Evolutionary conservation across 2,888 invertebrate genomes (phyloP).

Genomic region (Frankliniella intonsa): DNA sequence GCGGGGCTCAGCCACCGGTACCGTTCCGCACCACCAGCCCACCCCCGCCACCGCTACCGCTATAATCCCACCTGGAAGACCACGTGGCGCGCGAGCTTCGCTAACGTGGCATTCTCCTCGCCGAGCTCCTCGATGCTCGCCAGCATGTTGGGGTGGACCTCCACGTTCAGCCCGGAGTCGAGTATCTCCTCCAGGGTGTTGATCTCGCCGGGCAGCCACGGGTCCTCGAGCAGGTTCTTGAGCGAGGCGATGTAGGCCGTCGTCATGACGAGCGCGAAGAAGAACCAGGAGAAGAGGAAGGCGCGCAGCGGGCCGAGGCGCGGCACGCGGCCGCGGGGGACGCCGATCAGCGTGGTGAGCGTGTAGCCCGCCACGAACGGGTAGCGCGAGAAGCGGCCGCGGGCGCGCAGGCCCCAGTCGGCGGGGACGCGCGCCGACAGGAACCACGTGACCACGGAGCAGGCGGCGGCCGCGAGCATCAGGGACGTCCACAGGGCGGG

Average conservation of each 20-base stretch:
- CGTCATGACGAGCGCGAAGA: conserved; percentile 15
- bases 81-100: not conserved
- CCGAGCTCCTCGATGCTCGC: not conserved
- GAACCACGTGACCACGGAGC: not conserved
- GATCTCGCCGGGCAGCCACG: not conserved
- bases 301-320: conserved; percentile 7
- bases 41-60: not conserved
- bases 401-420: not conserved
- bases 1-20: not conserved
- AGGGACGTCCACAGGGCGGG: not conserved
- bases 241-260: conserved; percentile 13
- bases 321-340: not conserved
- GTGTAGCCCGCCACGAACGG: not conserved
- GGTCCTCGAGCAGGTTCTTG: not conserved
- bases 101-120: not conserved
- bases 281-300: not conserved
- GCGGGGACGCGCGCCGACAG: not conserved
- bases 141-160: not conserved
- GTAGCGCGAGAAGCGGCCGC: conserved; percentile 3
- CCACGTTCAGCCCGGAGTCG: not conserved
- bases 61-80: not conserved
- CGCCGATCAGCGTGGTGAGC: not conserved
- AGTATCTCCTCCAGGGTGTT: not conserved
- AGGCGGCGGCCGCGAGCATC: not conserved
- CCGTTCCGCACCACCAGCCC: not conserved